Evolutionary conservation across 2,888 invertebrate genomes (phyloP).

Genomic region (Eurytoma adleriae): DNA sequence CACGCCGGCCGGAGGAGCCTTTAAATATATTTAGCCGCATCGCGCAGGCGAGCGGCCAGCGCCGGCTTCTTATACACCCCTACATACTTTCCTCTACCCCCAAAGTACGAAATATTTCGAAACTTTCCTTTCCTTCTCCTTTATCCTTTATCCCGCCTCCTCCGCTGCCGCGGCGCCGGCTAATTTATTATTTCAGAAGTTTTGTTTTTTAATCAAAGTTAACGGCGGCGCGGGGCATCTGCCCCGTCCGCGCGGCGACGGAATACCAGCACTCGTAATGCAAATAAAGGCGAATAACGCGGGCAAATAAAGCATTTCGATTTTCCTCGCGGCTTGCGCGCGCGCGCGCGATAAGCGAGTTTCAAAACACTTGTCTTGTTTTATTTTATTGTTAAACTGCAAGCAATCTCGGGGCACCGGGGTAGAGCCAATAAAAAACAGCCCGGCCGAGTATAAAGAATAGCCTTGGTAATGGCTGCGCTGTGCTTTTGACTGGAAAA

Average conservation of each 20-base stretch:
- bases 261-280: not conserved
- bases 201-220: slow-evolving; percentile 32
- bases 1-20: not conserved
- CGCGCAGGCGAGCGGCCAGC: not conserved
- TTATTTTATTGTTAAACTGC: slow-evolving; percentile 13
- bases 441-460: slow-evolving; percentile 13
- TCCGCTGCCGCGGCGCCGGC: not conserved
- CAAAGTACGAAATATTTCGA: slow-evolving; percentile 42
- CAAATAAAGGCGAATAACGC: not conserved
- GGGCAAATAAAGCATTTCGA: slow-evolving; percentile 15
- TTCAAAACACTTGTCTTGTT: slow-evolving; percentile 6
- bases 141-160: not conserved
- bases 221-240: not conserved
- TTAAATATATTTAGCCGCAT: slow-evolving; percentile 34
- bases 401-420: slow-evolving; percentile 8
- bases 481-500: slow-evolving; percentile 59
- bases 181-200: slow-evolving; percentile 45
- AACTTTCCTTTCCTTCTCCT: slow-evolving; percentile 23
- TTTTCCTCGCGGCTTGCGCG: not conserved
- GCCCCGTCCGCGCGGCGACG: not conserved
- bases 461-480: slow-evolving; percentile 29
- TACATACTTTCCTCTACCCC: slow-evolving; percentile 6
- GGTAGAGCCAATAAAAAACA: slow-evolving; percentile 13
- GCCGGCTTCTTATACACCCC: not conserved
- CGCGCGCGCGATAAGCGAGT: not conserved